Base-by-base conservation (phyloP, 2,113 vertebrate genomes). In the Gopherus evgoodei region DNA sequence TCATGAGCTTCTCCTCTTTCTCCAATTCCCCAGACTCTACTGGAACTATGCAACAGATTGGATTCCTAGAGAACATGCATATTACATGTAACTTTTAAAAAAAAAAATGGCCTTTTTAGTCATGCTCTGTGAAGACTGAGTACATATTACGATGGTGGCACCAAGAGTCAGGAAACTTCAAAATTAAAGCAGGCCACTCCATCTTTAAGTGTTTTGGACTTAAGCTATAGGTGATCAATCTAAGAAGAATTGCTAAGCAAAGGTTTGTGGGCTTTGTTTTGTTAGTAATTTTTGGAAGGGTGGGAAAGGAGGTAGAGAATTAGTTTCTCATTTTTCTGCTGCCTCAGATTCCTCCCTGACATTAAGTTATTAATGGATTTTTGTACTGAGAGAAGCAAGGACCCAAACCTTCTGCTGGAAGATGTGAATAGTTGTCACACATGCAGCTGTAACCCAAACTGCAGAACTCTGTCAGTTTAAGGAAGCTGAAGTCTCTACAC, bases 11-110 rank as follows among this genome's bases (percentile, higher is more conserved):
- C 98, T 76, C 97, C 98, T 75, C 97, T 97, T 89, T 99, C 98
- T 80, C 98, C 97, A 89, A 97, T 95, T 95, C 97, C 96, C 98
- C 99, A 99, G 84, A 98, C 98, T 98, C 98, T 98, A 88, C 97
- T 93, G 3, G 98, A 98, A 95, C 98, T 97, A 82, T 98, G 97
- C 96, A 98, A 97, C 57, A 95, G 52, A 90, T 96, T 96, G 52
- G 98, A 97, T 93, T 96, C 98, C 99, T 99, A 94, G 50, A 97
- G 88, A 96, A 92, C 47, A 84, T 24, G 14, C 17, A 81, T 82
- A 91, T 89, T 16, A 80, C 42, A 65, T 21, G 9, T 59, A 81
- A 42, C 31, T 42, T 38, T 3, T n/a, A 93, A 86, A 29, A 29
- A 29, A 29, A 25, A 47, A 78, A 3, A 25, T 78, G 22, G 75